A percentile compares a stretch with the other conserved stretches of the same genome.
These are phyloP conservation scores for Rhombomys opimus DNA, from an alignment of 2,113 vertebrate genomes.

Conservation along the genomic window DNA sequence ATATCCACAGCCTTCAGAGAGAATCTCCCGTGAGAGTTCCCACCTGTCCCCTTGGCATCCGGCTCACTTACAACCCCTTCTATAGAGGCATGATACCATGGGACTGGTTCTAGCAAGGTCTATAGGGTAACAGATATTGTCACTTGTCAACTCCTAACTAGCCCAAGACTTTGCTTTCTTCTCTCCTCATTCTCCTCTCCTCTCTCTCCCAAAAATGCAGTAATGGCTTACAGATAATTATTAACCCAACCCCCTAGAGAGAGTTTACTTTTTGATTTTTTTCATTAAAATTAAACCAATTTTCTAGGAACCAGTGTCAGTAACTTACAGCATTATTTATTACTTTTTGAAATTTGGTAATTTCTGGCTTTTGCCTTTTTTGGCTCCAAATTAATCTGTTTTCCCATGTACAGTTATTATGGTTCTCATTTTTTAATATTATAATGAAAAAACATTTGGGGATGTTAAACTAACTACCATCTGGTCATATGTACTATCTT, in stretches of 20 bases:
- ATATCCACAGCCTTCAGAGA: slow-evolving; percentile 48
- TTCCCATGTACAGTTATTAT: slow-evolving; percentile 8
- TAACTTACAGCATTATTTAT: background rate
- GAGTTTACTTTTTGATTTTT: background rate
- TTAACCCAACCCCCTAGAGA: background rate
- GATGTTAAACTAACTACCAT: background rate
- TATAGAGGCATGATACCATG: slow-evolving; percentile 53
- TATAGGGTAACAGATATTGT: slow-evolving; percentile 80
- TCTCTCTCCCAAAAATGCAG: slow-evolving; percentile 19
- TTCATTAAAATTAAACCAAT: slow-evolving; percentile 43
- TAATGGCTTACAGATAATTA: slow-evolving; percentile 1
- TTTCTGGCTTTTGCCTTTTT: slow-evolving; percentile 24
- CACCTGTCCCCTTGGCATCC: slow-evolving; percentile 69
- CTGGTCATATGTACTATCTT: slow-evolving; percentile 36
- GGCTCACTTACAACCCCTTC: slow-evolving; percentile 39
- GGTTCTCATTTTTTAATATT: slow-evolving; percentile 3
- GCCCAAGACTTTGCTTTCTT: background rate
- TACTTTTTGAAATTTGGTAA: slow-evolving; percentile 43
- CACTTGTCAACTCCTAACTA: background rate
- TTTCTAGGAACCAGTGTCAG: slow-evolving; percentile 29
- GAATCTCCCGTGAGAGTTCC: background rate
- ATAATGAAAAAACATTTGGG: slow-evolving; percentile 33
- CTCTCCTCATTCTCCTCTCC: background rate
- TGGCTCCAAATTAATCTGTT: slow-evolving; percentile 25
- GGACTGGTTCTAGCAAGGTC: slow-evolving; percentile 73